phyloP scores from a whole-genome alignment of 2,113 vertebrate genomes.

The Urocitellus parryii region DNA sequence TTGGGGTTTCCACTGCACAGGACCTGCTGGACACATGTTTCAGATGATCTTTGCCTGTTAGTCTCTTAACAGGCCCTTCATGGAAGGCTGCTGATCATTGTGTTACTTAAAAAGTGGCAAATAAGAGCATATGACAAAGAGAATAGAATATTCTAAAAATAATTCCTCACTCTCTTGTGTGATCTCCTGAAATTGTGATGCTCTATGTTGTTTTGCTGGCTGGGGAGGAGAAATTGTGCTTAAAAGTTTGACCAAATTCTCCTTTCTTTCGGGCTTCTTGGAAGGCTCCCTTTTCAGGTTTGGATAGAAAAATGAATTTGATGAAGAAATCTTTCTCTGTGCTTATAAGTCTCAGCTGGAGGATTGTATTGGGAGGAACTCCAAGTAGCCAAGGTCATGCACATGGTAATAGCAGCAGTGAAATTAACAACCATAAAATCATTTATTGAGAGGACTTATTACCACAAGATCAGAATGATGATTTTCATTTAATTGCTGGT shows the following conservation, averaged over 20 bases:
- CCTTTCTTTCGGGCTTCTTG: background rate
- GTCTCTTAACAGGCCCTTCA: background rate
- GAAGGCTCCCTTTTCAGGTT: background rate
- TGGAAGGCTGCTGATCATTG: background rate
- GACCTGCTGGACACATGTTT: background rate
- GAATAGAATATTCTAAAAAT: background rate
- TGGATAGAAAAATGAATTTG: background rate
- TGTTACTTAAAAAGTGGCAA: background rate
- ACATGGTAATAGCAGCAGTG: background rate
- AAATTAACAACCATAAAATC: background rate
- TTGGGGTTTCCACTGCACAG: background rate
- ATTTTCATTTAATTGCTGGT: background rate
- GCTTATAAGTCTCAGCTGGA: background rate
- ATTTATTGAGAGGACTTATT: background rate
- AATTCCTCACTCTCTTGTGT: background rate
- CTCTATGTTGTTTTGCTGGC: background rate
- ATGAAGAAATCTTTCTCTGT: background rate
- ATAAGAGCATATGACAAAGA: background rate
- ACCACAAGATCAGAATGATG: background rate
- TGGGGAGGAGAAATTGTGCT: background rate
- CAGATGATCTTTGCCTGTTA: background rate
- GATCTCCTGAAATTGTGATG: background rate
- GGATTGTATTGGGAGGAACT: background rate
- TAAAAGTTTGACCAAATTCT: background rate
- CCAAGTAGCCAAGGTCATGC: background rate